Conservation (phyloP, 2,113 vertebrate species). For the Chlamydotis undulata region DNA sequence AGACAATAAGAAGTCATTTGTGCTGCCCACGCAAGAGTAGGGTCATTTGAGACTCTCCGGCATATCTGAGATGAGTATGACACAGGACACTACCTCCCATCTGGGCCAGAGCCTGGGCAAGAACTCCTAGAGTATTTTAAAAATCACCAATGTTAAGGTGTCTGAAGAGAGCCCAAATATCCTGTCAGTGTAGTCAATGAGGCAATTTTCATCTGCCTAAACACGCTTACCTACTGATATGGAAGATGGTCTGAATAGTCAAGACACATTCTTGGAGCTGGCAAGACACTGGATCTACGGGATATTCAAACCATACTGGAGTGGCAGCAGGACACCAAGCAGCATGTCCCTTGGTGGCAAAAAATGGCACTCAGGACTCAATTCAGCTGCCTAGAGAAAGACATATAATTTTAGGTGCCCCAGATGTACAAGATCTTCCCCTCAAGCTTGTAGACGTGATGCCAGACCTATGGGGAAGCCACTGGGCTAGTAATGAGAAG, state of each 20-base stretch:
- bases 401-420: not conserved
- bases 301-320: not conserved
- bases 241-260: not conserved
- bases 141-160: not conserved
- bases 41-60: not conserved
- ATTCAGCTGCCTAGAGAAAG: not conserved
- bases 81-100: not conserved
- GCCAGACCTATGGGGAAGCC: not conserved
- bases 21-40: not conserved
- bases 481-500: not conserved
- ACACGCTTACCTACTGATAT: not conserved
- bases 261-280: not conserved
- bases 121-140: not conserved
- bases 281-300: accelerated
- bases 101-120: not conserved
- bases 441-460: not conserved
- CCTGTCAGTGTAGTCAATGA: not conserved
- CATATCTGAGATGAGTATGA: not conserved
- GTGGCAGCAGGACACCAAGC: not conserved
- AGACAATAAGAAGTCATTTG: not conserved
- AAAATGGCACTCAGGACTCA: not conserved
- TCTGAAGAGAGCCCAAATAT: not conserved
- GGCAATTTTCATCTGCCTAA: not conserved
- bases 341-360: not conserved
- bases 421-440: not conserved